phyloP scores from a whole-genome alignment of 2,888 invertebrate genomes.

The Dryobota labecula region DNA sequence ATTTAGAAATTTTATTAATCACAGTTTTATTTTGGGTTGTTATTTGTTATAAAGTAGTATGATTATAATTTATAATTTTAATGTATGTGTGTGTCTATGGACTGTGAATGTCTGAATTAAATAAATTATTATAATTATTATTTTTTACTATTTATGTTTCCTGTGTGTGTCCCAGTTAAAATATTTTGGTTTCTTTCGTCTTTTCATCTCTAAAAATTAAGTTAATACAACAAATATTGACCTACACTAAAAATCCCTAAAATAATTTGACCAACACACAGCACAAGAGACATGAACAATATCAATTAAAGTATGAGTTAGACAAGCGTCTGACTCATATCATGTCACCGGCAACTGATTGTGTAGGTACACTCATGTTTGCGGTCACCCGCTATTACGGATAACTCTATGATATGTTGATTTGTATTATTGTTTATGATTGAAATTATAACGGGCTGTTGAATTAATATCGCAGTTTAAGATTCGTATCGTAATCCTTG shows the following conservation, averaged over 20 bases:
- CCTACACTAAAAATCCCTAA: background rate
- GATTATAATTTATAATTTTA: no score
- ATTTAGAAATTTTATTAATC: no score
- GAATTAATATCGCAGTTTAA: constrained; percentile 74
- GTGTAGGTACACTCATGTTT: constrained; percentile 73
- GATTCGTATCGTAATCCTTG: constrained; percentile 71
- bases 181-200: no score
- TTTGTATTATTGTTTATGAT: constrained; percentile 76
- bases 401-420: constrained; percentile 72
- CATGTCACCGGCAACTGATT: constrained; percentile 64
- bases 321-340: constrained; percentile 64
- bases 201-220: no score
- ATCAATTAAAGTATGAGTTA: constrained; percentile 41
- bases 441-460: constrained; percentile 70
- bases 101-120: no score
- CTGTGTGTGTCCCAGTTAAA: no score
- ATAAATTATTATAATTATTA: no score
- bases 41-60: no score
- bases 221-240: background rate
- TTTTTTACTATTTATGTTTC: no score
- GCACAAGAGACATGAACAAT: constrained; percentile 27
- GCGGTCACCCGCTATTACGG: constrained; percentile 71
- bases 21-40: no score
- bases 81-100: no score
- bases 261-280: constrained; percentile 7